A percentile compares a stretch with the other conserved stretches of the same genome.
Evolutionary conservation across 2,797 vertebrate genomes (phyloP).

Genomic region (Octomys mimax): DNA sequence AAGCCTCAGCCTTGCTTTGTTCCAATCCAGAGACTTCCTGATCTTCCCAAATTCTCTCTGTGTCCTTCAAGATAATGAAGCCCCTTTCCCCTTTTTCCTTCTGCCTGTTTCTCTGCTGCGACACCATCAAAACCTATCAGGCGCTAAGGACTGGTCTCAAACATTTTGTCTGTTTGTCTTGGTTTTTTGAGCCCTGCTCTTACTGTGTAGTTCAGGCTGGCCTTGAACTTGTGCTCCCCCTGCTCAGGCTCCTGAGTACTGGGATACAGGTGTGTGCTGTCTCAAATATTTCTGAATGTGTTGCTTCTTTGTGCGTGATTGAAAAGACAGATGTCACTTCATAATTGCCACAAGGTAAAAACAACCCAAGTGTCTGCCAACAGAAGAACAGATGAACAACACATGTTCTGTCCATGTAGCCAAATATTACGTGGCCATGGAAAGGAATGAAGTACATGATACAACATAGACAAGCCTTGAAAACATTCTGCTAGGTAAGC

Average conservation of each 20-base stretch:
- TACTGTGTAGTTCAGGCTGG: not conserved
- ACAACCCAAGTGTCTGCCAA: not conserved
- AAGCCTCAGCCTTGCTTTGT: too few relatives aligned
- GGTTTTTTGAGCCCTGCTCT: not conserved
- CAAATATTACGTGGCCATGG: not conserved
- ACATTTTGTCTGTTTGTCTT: not conserved
- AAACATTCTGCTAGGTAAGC: not conserved
- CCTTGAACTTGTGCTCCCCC: not conserved
- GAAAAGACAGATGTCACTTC: not conserved
- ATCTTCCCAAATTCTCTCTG: too few relatives aligned
- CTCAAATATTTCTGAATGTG: not conserved
- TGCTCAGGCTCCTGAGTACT: not conserved
- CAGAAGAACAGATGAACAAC: not conserved
- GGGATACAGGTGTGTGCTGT: not conserved
- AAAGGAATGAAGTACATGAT: not conserved
- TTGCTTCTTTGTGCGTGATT: not conserved
- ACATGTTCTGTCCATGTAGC: not conserved
- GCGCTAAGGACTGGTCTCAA: not conserved
- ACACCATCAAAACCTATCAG: too few relatives aligned
- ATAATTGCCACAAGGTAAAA: not conserved
- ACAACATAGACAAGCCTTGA: rapidly evolving
- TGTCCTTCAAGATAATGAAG: too few relatives aligned
- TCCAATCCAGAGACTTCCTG: too few relatives aligned
- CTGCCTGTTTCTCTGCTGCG: too few relatives aligned
- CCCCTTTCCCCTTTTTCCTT: too few relatives aligned